Evolutionary conservation across 2,888 invertebrate species (phyloP), one percentile per base, ranked within the genome.

Genomic region (Mellilla xanthometata): DNA sequence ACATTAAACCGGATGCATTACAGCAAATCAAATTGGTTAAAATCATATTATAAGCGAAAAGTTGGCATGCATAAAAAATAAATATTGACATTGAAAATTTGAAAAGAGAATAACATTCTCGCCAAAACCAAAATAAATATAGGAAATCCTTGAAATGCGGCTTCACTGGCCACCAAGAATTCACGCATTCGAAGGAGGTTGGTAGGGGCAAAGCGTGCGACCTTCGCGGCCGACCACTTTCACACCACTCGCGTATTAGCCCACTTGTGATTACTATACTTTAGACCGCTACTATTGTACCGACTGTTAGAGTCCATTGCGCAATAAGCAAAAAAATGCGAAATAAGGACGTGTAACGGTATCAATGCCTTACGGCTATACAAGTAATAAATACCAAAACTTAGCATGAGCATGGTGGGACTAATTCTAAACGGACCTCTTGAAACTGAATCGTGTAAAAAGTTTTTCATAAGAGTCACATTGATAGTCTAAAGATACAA

Each of bases 191-290:
- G 12, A 15, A 23, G n/a, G 23, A 23, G 22, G 24, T 12, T 27
- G 31, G 23, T 27, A 31, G 36, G 47, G 36, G 7, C 54, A 49
- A 54, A 54, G 60, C 55, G 46, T 54, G 44, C 73, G 81, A 79
- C 82, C 83, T 83, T 82, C 81, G 62, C 56, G 59, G 54, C 44
- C 62, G 68, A 60, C 65, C 71, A 79, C 85, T 86, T 85, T 86
- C 85, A 85, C 85, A 80, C 74, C 66, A 72, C 68, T 62, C 57
- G 35, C 6, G 68, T 60, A 58, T 70, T 77, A 79, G 69, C 72
- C 74, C 68, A 76, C 72, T 76, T 77, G 65, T 66, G 68, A 64
- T 74, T 72, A 78, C 72, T 19, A 19, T 3, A 5, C 1, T n/a
- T n/a, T n/a, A n/a, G n/a, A 19, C 15, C 70, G 63, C 63, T 59